phyloP scores from a whole-genome alignment of 1,140 invertebrate species.

The Panulirus ornatus region DNA sequence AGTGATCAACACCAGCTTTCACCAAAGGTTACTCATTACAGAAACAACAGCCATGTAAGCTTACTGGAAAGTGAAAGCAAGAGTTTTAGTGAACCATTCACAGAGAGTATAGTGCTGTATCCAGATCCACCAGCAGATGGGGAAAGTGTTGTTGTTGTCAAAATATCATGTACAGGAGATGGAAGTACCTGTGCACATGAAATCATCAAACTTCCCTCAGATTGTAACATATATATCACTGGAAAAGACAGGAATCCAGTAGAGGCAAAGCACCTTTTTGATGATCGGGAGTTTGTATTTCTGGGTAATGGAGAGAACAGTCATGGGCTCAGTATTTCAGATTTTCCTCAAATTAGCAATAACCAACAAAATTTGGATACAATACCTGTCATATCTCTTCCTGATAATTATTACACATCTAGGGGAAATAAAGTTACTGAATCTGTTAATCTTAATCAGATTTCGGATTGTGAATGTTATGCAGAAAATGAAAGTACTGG shows the following conservation, averaged over 20 bases:
- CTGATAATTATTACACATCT: background rate
- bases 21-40: background rate
- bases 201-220: background rate
- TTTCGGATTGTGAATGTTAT: background rate
- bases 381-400: background rate
- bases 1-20: background rate
- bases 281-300: background rate
- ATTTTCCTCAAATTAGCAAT: background rate
- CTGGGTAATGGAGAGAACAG: background rate
- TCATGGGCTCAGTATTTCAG: background rate
- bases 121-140: background rate
- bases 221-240: background rate
- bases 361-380: background rate
- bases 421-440: background rate
- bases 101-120: background rate
- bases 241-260: background rate
- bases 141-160: background rate
- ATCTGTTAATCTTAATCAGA: background rate
- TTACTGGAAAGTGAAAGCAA: too few relatives aligned
- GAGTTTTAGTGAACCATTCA: background rate
- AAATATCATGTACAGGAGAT: constrained; percentile 2
- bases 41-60: background rate
- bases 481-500: background rate
- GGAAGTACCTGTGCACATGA: background rate
- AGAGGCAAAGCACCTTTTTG: background rate